phyloP scores from a whole-genome alignment of 2,113 vertebrate species.

The Heterotilapia buettikoferi region DNA sequence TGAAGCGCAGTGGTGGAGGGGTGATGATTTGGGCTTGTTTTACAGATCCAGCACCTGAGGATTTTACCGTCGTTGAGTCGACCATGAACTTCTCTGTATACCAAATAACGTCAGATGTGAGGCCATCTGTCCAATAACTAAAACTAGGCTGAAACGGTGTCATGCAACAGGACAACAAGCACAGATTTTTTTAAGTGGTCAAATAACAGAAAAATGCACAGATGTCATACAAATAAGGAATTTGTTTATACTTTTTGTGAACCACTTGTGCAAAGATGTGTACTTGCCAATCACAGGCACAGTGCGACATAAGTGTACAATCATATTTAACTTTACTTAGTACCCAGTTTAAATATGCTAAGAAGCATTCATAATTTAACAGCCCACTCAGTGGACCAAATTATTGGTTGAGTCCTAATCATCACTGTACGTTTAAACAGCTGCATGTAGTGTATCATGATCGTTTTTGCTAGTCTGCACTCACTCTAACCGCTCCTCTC shows the following conservation, averaged over 20 bases:
- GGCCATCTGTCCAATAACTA: background rate
- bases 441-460: background rate
- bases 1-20: background rate
- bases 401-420: background rate
- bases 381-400: background rate
- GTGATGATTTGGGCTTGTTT: background rate
- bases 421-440: background rate
- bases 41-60: background rate
- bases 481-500: background rate
- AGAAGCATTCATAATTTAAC: background rate
- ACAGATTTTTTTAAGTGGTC: background rate
- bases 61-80: background rate
- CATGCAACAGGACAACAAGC: accelerated
- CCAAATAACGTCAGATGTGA: background rate
- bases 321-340: background rate
- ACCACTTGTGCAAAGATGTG: background rate
- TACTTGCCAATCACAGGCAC: background rate
- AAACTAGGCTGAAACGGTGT: background rate
- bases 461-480: background rate
- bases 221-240: background rate
- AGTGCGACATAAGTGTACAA: background rate
- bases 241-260: background rate
- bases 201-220: background rate
- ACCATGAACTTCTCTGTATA: background rate
- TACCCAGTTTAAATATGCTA: background rate